Conservation (phyloP, 2,797 vertebrate species). For the Clarias pachynema region DNA sequence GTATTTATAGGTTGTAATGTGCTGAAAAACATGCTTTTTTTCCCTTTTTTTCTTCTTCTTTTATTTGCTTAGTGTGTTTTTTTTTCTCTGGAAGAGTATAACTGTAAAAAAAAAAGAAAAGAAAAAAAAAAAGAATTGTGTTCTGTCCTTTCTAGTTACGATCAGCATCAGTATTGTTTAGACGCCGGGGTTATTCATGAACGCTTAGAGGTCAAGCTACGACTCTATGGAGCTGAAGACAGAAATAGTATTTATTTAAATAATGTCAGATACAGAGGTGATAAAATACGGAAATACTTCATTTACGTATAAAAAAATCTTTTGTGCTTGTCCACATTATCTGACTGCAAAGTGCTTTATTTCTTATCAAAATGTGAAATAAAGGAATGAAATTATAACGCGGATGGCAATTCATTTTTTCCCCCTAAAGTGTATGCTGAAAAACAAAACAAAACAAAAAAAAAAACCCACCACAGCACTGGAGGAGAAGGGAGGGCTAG, state of each 20-base stretch:
- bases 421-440: background rate
- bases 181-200: constrained; percentile 2
- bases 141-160: constrained; percentile 19
- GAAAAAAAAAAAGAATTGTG: background rate
- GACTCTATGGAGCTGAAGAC: constrained; percentile 21
- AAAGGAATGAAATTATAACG: constrained; percentile 28
- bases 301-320: constrained; percentile 20
- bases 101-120: background rate
- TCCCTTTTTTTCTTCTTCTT: background rate
- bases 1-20: constrained; percentile 25
- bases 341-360: constrained; percentile 50
- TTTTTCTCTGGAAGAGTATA: constrained; percentile 10
- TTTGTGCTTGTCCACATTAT: constrained; percentile 46
- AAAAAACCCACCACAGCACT: background rate
- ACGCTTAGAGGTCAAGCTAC: background rate
- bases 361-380: constrained; percentile 48
- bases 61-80: background rate
- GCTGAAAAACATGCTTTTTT: constrained; percentile 4
- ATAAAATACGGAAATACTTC: constrained; percentile 40
- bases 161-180: constrained; percentile 14
- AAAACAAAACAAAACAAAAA: background rate
- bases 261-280: constrained; percentile 35
- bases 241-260: constrained; percentile 51
- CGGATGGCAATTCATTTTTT: background rate
- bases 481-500: constrained; percentile 13